Base-by-base conservation (phyloP, 2,888 invertebrate species). In the Lasioglossum villosulum region DNA sequence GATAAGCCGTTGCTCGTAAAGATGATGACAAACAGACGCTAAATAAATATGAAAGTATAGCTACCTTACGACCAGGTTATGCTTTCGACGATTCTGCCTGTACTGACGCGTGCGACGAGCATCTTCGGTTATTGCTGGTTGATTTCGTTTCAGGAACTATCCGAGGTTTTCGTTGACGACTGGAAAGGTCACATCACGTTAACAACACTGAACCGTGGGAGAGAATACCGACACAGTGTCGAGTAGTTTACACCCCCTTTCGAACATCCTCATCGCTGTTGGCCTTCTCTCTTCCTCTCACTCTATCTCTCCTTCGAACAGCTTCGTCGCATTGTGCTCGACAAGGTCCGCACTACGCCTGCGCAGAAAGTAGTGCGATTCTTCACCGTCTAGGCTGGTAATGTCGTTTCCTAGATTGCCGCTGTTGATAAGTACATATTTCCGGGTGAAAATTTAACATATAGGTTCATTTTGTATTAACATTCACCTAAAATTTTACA, bases 31-130 rank as follows among this genome's bases (percentile, higher is more conserved):
- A 23, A 19, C 16, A 14, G 27, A 14, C 4, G 19, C 12, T 39
- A 4, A n/a, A 66, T n/a, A 6, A 63, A 19, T 19, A 37, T 5
- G 63, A 4, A 16, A 14, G 14, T 23, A 19, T 45, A 71, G 68
- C 27, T 76, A 86, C 86, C 86, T 84, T 68, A 78, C 75, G 72
- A 84, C 4, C 73, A 71, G 59, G 30, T 78, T 73, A 72, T 34
- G 14, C 45, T 19, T 12, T 12, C 10, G 5, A 68, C 52, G 70
- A 14, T 59, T 59, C 34, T 75, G 14, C 4, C 52, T 12, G 19
- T 52, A 63, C 19, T 6, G 34, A 42, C 45, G 23, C 16, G 52
- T 23, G 16, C 1, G 34, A 4, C 16, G 19, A 14, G 5, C 78
- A 86, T 86, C 42, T 66, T 80, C 30, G 14, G 12, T 45, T 3